A percentile compares a stretch with the other conserved stretches of the same genome.
Evolutionary conservation across 2,888 invertebrate species (phyloP).

Genomic region (Eristalis pertinax): DNA sequence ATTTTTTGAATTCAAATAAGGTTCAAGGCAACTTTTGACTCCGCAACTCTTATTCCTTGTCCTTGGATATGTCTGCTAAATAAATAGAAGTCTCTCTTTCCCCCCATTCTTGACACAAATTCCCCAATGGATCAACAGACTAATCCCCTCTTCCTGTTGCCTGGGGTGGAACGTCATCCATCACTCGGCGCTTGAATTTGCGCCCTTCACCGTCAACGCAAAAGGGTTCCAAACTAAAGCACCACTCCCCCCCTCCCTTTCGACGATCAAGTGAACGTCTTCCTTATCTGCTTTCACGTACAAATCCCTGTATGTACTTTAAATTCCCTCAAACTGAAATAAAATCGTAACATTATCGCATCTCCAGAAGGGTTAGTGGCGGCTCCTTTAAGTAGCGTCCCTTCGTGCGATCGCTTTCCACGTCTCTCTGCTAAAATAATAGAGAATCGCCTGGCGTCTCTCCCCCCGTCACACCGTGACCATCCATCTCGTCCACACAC

Average conservation of each 20-base stretch:
- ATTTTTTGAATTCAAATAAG: too few species aligned
- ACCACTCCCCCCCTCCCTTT: neutral
- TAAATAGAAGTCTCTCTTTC: too few species aligned
- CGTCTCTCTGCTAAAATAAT: neutral
- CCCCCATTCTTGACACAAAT: too few species aligned
- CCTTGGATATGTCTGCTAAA: too few species aligned
- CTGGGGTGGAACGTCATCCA: neutral
- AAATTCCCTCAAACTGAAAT: neutral
- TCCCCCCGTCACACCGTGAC: neutral
- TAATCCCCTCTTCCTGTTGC: too few species aligned
- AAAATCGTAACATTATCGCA: neutral
- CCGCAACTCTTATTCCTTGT: too few species aligned
- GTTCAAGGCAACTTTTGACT: too few species aligned
- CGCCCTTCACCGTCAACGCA: neutral
- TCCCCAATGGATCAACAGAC: too few species aligned
- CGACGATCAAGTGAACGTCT: neutral
- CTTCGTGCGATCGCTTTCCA: neutral
- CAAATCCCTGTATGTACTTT: neutral
- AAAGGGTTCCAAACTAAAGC: neutral
- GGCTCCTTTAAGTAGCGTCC: constrained; percentile 5
- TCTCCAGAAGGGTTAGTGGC: neutral
- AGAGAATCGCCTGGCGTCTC: neutral
- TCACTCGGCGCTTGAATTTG: neutral
- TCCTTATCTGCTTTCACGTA: neutral
- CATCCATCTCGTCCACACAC: neutral